These are phyloP conservation scores for Geothlypis trichas DNA, from an alignment of 2,113 vertebrate genomes.

Conservation along the genomic window DNA sequence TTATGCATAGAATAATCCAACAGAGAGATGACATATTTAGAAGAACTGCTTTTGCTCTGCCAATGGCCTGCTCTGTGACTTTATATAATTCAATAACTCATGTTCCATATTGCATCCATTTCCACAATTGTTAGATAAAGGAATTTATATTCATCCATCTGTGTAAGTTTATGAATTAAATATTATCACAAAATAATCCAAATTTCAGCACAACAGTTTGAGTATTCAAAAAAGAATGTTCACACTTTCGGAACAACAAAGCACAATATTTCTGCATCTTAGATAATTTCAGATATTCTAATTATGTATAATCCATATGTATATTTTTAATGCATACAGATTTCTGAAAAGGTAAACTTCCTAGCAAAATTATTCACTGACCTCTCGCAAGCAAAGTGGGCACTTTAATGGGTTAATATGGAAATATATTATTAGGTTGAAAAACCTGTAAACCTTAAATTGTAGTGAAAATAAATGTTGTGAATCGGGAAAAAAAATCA, in stretches of 20 bases:
- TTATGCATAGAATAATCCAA: neutral
- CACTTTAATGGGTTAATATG: neutral
- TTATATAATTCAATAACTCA: neutral
- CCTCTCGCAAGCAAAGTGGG: neutral
- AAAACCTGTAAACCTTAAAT: neutral
- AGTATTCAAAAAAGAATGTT: neutral
- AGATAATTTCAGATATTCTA: neutral
- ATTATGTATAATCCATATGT: neutral
- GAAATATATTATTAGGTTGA: neutral
- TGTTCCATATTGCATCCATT: neutral
- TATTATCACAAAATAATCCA: neutral
- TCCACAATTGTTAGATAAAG: neutral
- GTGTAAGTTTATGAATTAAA: neutral
- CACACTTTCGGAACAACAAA: neutral
- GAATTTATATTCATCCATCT: neutral
- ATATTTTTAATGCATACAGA: neutral
- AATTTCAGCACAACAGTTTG: neutral
- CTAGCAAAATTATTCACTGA: neutral
- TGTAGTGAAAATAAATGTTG: neutral
- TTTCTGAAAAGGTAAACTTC: neutral
- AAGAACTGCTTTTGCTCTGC: neutral
- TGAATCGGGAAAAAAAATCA: neutral
- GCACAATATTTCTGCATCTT: neutral
- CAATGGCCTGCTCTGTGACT: neutral
- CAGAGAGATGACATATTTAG: neutral